Conservation (phyloP, 2,888 invertebrate species). For the Neria commutata region DNA sequence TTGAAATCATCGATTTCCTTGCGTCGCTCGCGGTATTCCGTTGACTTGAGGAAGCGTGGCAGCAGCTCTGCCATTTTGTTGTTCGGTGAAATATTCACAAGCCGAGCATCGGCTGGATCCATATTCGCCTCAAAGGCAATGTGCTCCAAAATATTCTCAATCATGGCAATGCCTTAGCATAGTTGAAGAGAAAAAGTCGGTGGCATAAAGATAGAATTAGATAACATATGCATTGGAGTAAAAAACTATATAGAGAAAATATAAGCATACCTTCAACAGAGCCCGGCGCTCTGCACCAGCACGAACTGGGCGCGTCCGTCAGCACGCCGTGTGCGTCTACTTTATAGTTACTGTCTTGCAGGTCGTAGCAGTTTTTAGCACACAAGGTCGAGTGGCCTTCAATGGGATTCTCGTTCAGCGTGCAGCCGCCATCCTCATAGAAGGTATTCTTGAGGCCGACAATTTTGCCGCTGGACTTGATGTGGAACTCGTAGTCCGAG, state of each 20-base stretch:
- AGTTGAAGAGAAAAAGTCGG: not conserved
- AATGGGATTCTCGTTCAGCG: constrained; percentile 64
- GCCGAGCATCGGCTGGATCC: constrained; percentile 67
- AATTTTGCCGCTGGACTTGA: constrained; percentile 69
- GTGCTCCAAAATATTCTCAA: constrained; percentile 70
- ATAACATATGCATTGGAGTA: not conserved
- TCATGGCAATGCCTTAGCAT: constrained; percentile 64
- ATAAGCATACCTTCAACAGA: constrained; percentile 64
- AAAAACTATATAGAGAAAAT: no score
- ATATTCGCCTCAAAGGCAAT: constrained; percentile 64
- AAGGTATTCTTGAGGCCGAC: constrained; percentile 67
- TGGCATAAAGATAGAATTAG: not conserved
- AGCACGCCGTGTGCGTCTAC: constrained; percentile 68
- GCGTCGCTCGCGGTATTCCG: constrained; percentile 66
- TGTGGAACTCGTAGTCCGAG: constrained; percentile 70
- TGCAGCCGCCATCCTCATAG: constrained; percentile 65
- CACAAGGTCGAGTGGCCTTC: constrained; percentile 36
- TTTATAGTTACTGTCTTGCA: constrained; percentile 67
- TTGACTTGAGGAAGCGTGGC: constrained; percentile 63
- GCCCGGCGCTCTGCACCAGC: constrained; percentile 70
- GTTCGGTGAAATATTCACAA: constrained; percentile 62
- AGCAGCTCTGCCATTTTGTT: constrained; percentile 61
- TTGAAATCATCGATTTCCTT: constrained; percentile 68
- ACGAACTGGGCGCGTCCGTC: constrained; percentile 72
- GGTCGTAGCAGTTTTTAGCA: constrained; percentile 67